Evolutionary conservation across 2,113 vertebrate species (phyloP), one percentile per base, ranked within the genome.

Genomic region (Atractosteus spatula): DNA sequence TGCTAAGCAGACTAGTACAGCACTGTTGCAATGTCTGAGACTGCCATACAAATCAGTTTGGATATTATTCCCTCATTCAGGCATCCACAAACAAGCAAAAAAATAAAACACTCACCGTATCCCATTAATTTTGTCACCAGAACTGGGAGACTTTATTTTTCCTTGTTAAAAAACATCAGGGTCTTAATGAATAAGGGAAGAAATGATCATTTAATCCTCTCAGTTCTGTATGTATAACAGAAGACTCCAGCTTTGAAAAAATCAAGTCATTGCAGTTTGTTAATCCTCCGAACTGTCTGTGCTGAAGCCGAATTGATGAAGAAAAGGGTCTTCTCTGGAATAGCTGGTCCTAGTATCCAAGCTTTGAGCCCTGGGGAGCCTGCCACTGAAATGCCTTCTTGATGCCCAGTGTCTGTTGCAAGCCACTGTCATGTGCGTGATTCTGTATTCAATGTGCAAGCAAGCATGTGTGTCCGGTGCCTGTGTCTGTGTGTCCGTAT

Each of bases 401-500:
- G 51, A 54, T 61, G 62, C 62, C 62, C 43, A 12, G 43, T 56
- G 62, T 47, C 62, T 41, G 62, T 56, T 61, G 64, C 71, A 7
- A 54, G 71, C 62, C 10, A 45, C 61, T 54, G 44, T 64, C 45
- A 4, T 13, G 71, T 43, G 12, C 29, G 17, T 57, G 71, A 57
- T 43, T 70, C 29, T 65, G 17, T 57, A n/a, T 61, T 11, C 57
- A 47, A 14, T 54, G 64, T 71, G 72, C 17, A 16, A n/a, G 5
- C 3, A 13, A 4, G 4, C 16, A 41, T 29, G 55, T 66, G 10
- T 71, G 55, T 66, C 10, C 65, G 43, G 69, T 75, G 16, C 79
- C 68, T 13, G 62, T 73, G 55, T 55, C 8, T 41, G 56, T 68
- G 17, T 73, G 16, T 69, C 56, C 69, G 61, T 81, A 68, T 71